Evolutionary conservation across 2,888 invertebrate genomes (phyloP), one percentile per base, ranked within the genome.

Genomic region (Agriopis marginaria): DNA sequence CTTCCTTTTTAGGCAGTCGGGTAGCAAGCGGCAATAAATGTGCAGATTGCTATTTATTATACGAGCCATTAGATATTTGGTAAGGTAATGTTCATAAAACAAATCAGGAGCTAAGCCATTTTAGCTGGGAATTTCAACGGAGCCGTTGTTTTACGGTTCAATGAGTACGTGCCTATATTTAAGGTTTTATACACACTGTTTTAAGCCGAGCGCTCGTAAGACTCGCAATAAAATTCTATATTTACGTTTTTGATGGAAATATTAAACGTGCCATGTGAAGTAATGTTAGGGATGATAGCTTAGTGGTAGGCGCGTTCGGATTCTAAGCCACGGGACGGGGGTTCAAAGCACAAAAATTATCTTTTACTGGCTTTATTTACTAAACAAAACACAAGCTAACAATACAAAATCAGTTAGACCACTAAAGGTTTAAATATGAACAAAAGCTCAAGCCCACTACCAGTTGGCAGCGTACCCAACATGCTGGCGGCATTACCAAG

Each of bases 131-230:
- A 67, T 58, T 66, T 61, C 60, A 62, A 56, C 60, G 65, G 14
- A 51, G 59, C 40, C 59, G 66, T 66, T 68, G 53, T 61, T 69
- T 71, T 66, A 73, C 70, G 66, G 67, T 66, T 75, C 68, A 66
- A 54, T 66, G 70, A 58, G 44, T 59, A 68, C 71, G 54, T 66
- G 63, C 53, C 50, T 74, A 71, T 64, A 67, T 71, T 69, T 66
- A 53, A 51, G 65, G 49, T 53, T 60, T 68, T 55, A 64, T 61
- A 64, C n/a, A 65, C 51, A 62, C 17, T 14, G 60, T 17, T 60
- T 59, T 60, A 40, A 50, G 49, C 66, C 59, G 44, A 66, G 50
- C 63, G 61, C 63, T 73, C 63, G 66, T 71, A 60, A 68, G 61
- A 66, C 66, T 50, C n/a, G 63, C 63, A 63, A 55, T 72, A 69